phyloP scores from a whole-genome alignment of 1,140 invertebrate genomes.

The Drosophila rhopaloa region DNA sequence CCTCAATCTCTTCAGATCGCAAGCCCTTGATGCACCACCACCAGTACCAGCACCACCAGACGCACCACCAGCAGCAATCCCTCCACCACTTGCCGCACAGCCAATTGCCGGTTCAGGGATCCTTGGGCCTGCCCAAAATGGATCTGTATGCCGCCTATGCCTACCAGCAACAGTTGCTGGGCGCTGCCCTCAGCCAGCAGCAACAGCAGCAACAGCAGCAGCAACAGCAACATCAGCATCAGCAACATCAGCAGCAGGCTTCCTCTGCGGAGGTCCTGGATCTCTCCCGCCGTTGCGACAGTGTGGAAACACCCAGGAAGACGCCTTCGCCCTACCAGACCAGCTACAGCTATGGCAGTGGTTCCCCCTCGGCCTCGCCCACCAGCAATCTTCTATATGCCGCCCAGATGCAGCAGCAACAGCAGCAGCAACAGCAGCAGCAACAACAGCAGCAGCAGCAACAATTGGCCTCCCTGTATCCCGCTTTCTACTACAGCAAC shows the following conservation, averaged over 20 bases:
- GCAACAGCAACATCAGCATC: conserved; percentile 18
- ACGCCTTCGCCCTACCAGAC: conserved; percentile 80
- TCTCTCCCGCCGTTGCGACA: conserved; percentile 81
- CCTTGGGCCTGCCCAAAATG: conserved; percentile 63
- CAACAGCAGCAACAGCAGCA: conserved; percentile 47
- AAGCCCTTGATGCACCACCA: conserved; percentile 70
- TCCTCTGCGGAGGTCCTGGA: conserved; percentile 73
- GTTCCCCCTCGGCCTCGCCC: conserved; percentile 66
- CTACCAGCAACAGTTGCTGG: conserved; percentile 79
- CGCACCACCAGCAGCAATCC: conserved; percentile 47
- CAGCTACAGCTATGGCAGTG: conserved; percentile 70
- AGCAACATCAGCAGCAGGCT: conserved; percentile 10
- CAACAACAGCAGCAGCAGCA: conserved; percentile 54
- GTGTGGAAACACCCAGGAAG: conserved; percentile 78
- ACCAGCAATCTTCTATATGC: conserved; percentile 70
- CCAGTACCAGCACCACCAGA: conserved; percentile 59
- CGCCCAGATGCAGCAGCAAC: conserved; percentile 45
- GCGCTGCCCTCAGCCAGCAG: conserved; percentile 54
- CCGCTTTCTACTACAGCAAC: conserved; percentile 66
- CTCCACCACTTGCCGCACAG: conserved; percentile 31
- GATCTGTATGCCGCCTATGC: conserved; percentile 79
- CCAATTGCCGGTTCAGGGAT: conserved; percentile 32
- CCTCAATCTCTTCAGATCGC: conserved; percentile 50
- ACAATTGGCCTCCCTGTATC: conserved; percentile 69
- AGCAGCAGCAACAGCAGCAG: conserved; percentile 56